Conservation (phyloP, 1,140 invertebrate genomes). For the Aphaenogaster floridana region DNA sequence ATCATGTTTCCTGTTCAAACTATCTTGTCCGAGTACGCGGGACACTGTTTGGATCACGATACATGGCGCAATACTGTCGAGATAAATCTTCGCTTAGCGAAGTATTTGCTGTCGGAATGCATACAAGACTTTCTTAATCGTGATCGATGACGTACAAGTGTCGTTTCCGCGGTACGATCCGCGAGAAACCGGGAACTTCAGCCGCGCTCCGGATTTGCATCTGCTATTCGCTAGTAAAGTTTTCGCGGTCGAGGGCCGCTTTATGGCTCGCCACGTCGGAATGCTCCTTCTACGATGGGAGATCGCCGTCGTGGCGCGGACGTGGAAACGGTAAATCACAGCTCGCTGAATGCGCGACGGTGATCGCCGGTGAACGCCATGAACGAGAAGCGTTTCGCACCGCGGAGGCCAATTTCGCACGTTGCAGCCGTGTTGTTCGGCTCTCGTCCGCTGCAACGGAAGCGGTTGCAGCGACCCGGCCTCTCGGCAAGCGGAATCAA, state of each 20-base stretch:
- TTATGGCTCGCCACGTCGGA: conserved; percentile 22
- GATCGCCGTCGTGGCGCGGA: conserved; percentile 53
- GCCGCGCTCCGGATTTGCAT: conserved; percentile 41
- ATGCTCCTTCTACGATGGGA: conserved; percentile 22
- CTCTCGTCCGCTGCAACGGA: conserved; percentile 44
- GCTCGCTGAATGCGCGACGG: conserved; percentile 24
- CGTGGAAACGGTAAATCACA: conserved; percentile 74
- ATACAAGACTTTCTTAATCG: conserved; percentile 8
- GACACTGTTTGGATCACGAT: neutral
- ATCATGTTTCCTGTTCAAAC: neutral
- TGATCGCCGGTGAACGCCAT: conserved; percentile 25
- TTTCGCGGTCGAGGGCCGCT: conserved; percentile 7
- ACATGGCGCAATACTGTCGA: neutral
- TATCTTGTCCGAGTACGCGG: neutral
- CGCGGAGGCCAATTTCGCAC: conserved; percentile 70
- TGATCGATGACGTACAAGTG: conserved; percentile 11
- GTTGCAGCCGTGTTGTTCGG: conserved; percentile 29
- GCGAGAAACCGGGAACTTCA: conserved; percentile 12
- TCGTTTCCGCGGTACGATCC: neutral
- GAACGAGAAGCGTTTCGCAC: conserved; percentile 58
- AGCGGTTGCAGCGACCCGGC: conserved; percentile 59
- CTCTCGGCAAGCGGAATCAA: conserved; percentile 64
- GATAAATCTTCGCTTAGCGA: neutral
- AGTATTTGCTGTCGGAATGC: neutral
- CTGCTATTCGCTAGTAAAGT: conserved; percentile 9